Evolutionary conservation across 2,888 invertebrate species (phyloP), one percentile per base, ranked within the genome.

Genomic region (Agrotis ipsilon): DNA sequence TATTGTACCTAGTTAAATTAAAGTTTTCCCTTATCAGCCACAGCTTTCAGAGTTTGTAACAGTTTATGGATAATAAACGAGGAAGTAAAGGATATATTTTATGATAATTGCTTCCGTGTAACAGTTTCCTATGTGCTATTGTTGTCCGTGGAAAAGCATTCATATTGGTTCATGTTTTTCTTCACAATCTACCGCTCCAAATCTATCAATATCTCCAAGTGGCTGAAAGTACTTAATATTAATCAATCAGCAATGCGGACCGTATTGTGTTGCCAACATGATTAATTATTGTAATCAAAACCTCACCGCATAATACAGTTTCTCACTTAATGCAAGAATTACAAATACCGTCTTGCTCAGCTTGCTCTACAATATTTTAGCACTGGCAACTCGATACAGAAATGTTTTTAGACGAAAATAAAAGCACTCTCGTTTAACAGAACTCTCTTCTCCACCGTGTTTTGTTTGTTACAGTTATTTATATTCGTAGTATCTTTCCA

Each of bases 1-100:
- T 85, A 83, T 79, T 83, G 76, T 72, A 72, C 58, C 71, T 83
- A 72, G 78, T 87, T 76, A 59, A 84, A 84, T 75, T 80, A 66
- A 39, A 74, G 76, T 79, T 82, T 46, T 58, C 57, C 46, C 57
- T 59, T 67, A 71, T 71, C 62, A 51, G 60, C 21, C 52, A 61
- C 49, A 24, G 62, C 49, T 68, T 68, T 9, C 39, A 63, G 51
- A 66, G 55, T 67, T 67, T 18, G 43, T 60, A 32, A 58, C 21
- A 68, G 64, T 72, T 74, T 69, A 65, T 69, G 24, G 61, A 59
- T 58, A 65, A 63, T 55, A 55, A 49, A 58, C 19, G n/a, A 51
- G 39, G 46, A 43, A 49, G 46, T 39, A 27, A 13, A 43, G 21
- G 49, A 24, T 52, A 46, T 45, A 46, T 49, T 55, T 60, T 11